Percentiles rank a stretch among this genome's conserved stretches.
Conservation (phyloP, 2,888 invertebrate species). For the Dioctria rufipes region DNA sequence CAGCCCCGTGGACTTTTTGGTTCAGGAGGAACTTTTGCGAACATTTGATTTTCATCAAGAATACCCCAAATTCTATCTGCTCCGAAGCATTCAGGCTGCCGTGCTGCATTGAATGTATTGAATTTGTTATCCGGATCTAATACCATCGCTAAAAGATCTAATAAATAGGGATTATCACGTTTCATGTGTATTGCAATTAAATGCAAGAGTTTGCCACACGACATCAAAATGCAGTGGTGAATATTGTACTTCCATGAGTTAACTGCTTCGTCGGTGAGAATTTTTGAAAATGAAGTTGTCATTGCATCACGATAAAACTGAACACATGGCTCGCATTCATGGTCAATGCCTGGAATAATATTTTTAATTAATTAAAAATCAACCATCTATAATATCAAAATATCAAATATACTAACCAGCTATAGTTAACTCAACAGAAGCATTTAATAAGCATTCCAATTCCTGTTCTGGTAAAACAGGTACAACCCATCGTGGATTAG, state of each 20-base stretch:
- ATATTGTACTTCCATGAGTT: constrained; percentile 98
- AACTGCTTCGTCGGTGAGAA: constrained; percentile 97
- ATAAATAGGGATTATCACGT: constrained; percentile 91
- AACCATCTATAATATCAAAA: constrained; percentile 15
- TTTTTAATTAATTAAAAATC: constrained; percentile 18
- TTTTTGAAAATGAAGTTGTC: constrained; percentile 95
- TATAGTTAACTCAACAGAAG: constrained; percentile 88
- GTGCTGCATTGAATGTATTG: constrained; percentile 72
- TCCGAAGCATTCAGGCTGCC: constrained; percentile 69
- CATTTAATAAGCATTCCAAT: constrained; percentile 90
- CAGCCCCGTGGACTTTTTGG: constrained; percentile 91
- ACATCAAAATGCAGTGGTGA: constrained; percentile 94
- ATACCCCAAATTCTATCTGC: constrained; percentile 72
- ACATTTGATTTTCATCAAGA: constrained; percentile 79
- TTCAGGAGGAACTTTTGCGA: constrained; percentile 78
- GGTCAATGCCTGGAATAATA: constrained; percentile 81
- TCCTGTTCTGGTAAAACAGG: constrained; percentile 98
- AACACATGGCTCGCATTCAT: constrained; percentile 90
- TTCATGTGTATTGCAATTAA: constrained; percentile 92
- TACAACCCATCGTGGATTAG: constrained; percentile 96
- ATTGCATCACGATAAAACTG: constrained; percentile 95
- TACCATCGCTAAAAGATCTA: constrained; percentile 93
- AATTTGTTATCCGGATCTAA: constrained; percentile 97
- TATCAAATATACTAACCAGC: constrained; percentile 76
- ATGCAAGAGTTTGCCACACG: constrained; percentile 93